Percentiles rank a stretch among this genome's conserved stretches.
phyloP scores from a whole-genome alignment of 2,113 vertebrate genomes.

The Prunella himalayana region DNA sequence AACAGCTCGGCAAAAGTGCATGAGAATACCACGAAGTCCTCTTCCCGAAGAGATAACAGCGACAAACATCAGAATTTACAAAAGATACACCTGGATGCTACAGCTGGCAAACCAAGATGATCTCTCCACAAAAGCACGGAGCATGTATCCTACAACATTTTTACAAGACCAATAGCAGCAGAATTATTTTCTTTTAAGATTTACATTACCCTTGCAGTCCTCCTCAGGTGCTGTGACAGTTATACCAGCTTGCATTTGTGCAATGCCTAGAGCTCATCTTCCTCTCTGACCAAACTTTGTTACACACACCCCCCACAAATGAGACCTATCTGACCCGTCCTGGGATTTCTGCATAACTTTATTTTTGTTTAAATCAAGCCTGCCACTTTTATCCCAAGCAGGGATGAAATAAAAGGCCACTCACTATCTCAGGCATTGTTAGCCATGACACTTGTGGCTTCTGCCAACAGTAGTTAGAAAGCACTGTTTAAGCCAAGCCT shows the following conservation, averaged over 20 bases:
- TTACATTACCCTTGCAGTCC: neutral
- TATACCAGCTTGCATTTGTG: neutral
- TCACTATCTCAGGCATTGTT: neutral
- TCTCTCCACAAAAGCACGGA: neutral
- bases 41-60: neutral
- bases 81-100: neutral
- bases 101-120: neutral
- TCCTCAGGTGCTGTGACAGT: neutral
- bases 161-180: neutral
- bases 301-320: accelerated
- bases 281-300: neutral
- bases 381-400: neutral
- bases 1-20: neutral
- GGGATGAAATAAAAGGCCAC: neutral
- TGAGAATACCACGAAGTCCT: neutral
- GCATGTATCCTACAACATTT: neutral
- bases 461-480: neutral
- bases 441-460: neutral
- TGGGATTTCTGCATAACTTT: neutral
- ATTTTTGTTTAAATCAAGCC: neutral
- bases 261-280: neutral
- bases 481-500: neutral
- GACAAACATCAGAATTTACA: neutral
- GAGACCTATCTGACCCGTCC: neutral
- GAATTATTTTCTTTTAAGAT: neutral